A percentile compares a stretch with the other conserved stretches of the same genome.
These are phyloP conservation scores for Nannoperca obscura DNA, from an alignment of 2,797 vertebrate genomes.

Conservation along the genomic window DNA sequence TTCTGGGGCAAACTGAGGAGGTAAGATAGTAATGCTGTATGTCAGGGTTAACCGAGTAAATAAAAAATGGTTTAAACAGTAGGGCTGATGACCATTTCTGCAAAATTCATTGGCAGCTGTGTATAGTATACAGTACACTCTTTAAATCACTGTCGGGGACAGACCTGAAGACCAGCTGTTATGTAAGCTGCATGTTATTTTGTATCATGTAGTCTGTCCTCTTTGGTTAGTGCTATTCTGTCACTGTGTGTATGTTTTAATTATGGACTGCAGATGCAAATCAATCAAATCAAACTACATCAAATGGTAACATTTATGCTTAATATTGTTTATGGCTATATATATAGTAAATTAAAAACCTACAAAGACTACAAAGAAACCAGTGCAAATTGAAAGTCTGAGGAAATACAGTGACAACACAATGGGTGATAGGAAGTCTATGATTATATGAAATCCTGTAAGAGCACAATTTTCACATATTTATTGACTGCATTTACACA, in stretches of 20 bases:
- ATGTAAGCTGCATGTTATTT: background rate
- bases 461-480: constrained; percentile 5
- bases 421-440: background rate
- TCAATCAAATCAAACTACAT: background rate
- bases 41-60: background rate
- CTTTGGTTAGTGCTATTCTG: background rate
- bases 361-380: constrained; percentile 1
- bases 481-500: constrained; percentile 11
- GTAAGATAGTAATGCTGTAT: background rate
- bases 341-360: background rate
- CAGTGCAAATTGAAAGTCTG: constrained; percentile 1
- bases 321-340: background rate
- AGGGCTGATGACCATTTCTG: background rate
- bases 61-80: background rate
- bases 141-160: background rate
- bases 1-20: background rate
- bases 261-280: background rate
- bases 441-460: constrained; percentile 7
- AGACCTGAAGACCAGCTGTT: background rate
- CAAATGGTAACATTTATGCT: background rate
- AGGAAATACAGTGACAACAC: constrained; percentile 4
- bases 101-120: background rate
- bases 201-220: background rate
- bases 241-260: background rate
- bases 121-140: background rate